Evolutionary conservation across 2,113 vertebrate species (phyloP), one percentile per base, ranked within the genome.

Genomic region (Labeo catla): DNA sequence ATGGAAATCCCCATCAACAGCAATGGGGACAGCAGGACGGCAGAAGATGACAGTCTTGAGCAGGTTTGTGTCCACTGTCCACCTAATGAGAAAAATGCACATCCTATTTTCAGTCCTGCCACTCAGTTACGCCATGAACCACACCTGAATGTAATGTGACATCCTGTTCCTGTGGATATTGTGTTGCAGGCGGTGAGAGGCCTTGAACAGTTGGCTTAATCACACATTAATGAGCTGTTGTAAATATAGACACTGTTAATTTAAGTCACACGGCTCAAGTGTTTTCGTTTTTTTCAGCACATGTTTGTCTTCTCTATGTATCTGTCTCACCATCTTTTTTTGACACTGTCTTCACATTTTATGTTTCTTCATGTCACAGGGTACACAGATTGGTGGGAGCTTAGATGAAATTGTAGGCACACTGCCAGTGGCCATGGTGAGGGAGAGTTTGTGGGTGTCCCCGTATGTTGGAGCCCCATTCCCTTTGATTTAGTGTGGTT

Each of bases 1-100:
- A 99, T 99, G 98, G 98, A 99, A 93, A 99, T 99, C 90, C 97
- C 98, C 86, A 99, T 99, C 92, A 97, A 97, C 77, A 97, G 97
- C 93, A 99, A 98, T 0, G 98, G 98, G 47, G 98, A 98, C 87
- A 93, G 96, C 0, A 95, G 97, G 85, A 95, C 95, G 70, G 90
- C 96, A 0, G 97, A 98, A 89, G 97, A 98, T 0, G 97, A 99
- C 34, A 94, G 97, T 81, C 88, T 99, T 88, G 98, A 99, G 93
- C 98, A 99, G 97, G 97, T 98, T 54, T 79, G 3, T 47, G n/a
- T 76, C 52, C 8, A 36, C 12, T 9, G 1, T 57, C 39, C 50
- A 66, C 23, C 16, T 21, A 57, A 45, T 16, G 57, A 61, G 19
- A 8, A 61, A n/a, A 61, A 61, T 61, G 8, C 21, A n/a, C 57